Base-by-base conservation (phyloP, 2,113 vertebrate genomes). In the Tachycineta bicolor region DNA sequence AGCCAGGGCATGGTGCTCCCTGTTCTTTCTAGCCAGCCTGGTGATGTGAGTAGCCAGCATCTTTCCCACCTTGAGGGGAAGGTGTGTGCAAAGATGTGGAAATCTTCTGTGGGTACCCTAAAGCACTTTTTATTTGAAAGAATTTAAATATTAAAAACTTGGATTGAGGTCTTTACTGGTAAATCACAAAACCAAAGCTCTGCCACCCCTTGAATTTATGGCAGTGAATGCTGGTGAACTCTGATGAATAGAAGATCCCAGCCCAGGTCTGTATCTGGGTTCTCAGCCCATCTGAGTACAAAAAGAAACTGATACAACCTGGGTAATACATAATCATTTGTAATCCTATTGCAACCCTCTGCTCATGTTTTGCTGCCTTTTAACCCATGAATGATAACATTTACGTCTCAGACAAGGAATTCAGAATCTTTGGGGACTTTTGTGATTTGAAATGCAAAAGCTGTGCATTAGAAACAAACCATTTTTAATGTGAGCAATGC, bases 301-400 rank as follows among this genome's bases (percentile, higher is more conserved):
- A 90, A 41, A 90, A 78, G 92, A 92, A 96, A 94, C 37, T 1
- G 89, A 34, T 92, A 82, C 74, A 82, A 89, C 83, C 76, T 90
- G 58, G 85, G 86, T 91, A 94, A 79, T 67, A 79, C 79, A 75
- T 97, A 96, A 95, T 96, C 93, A 81, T 65, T 94, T 96, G 91
- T 97, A 97, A 97, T 97, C 95, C 95, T 71, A 59, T 68, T 81
- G 56, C 90, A 78, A 20, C 79, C 92, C 92, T 91, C 90, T 95
- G 87, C 80, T 93, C 0, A 0, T 88, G 49, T 78, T 94, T 93
- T 90, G 71, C 76, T 94, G 67, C 83, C 55, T 78, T 90, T 87
- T 96, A 80, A 86, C 68, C 39, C 34, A 13, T 3, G 44, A 78
- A 20, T n/a, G 43, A 7, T 23, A 46, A 20, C 23, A 37, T 59